Evolutionary conservation across 2,797 vertebrate species (phyloP), one percentile per base, ranked within the genome.

Genomic region (Lerista edwardsae): DNA sequence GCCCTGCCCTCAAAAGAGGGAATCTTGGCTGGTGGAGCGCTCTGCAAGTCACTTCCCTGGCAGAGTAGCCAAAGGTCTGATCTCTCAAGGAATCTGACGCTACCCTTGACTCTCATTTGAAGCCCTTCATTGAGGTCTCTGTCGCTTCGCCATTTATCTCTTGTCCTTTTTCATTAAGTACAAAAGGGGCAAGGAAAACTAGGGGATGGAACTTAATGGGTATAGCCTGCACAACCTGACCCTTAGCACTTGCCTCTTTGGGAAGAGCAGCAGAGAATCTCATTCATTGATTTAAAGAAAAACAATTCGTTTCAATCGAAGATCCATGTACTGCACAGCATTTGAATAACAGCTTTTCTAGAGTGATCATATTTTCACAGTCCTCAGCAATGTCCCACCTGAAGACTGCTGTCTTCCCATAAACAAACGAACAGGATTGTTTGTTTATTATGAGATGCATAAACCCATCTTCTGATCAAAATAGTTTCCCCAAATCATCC

Each of bases 251-350:
- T 68, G 23, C 27, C 41, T 83, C 25, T 55, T 21, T 67, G 19
- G n/a, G 34, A 67, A 44, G 15, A 84, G 36, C 51, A 31, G 34
- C 65, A 17, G 6, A 61, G 51, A 65, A 74, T 69, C 51, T 25
- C n/a, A 12, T 36, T 69, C 64, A 84, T 69, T 57, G 74, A 59
- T 84, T 84, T 84, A 69, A 69, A 84, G 74, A n/a, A 68, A 75
- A 75, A 41, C 27, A n/a, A 25, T 75, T 57, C 3, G 31, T 75
- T 83, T 83, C 64, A 39, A 44, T 55, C 15, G 25, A 15, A 59
- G 72, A 76, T 76, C 44, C 34, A 65, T 77, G 59, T 23, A 34
- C 62, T 76, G 51, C 62, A 23, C 21, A 41, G 74, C 10, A 5
- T 15, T n/a, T 76, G 34, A 67, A 59, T 55, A 80, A 47, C 62